These are phyloP conservation scores for Gastrophysa polygoni DNA, from an alignment of 2,888 invertebrate species.

Conservation along the genomic window DNA sequence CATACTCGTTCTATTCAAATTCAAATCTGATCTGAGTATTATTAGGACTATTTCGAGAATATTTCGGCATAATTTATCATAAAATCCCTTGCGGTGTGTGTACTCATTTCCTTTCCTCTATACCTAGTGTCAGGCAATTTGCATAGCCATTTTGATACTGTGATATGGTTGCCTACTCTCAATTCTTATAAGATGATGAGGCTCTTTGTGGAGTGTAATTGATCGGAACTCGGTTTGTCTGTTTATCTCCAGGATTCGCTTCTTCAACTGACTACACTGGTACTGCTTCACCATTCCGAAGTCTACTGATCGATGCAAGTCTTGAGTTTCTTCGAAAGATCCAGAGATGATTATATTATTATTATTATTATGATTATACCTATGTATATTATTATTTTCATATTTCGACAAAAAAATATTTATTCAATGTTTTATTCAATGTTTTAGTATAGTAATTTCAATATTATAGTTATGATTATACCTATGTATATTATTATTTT, in stretches of 20 bases:
- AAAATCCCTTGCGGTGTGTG: background rate
- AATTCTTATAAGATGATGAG: conserved; percentile 29
- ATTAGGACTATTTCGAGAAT: background rate
- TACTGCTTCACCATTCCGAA: too few relatives aligned
- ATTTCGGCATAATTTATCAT: conserved; percentile 9
- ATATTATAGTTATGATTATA: too few relatives aligned
- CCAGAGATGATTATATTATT: too few relatives aligned
- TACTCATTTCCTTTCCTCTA: conserved; percentile 30
- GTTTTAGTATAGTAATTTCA: too few relatives aligned
- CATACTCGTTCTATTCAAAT: background rate
- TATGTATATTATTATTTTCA: too few relatives aligned
- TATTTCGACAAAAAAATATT: too few relatives aligned
- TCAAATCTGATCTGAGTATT: background rate
- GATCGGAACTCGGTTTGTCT: conserved; percentile 11
- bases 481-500: too few relatives aligned
- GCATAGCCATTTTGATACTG: conserved; percentile 37
- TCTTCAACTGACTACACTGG: too few relatives aligned
- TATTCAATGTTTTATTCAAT: too few relatives aligned
- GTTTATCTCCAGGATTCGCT: conserved; percentile 21
- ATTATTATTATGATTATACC: too few relatives aligned
- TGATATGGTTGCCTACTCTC: conserved; percentile 36
- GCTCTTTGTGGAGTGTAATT: conserved; percentile 20
- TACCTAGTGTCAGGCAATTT: conserved; percentile 35
- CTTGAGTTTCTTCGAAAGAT: too few relatives aligned
- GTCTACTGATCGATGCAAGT: too few relatives aligned